Base-by-base conservation (phyloP, 1,140 invertebrate genomes). In the Nomia melanderi region DNA sequence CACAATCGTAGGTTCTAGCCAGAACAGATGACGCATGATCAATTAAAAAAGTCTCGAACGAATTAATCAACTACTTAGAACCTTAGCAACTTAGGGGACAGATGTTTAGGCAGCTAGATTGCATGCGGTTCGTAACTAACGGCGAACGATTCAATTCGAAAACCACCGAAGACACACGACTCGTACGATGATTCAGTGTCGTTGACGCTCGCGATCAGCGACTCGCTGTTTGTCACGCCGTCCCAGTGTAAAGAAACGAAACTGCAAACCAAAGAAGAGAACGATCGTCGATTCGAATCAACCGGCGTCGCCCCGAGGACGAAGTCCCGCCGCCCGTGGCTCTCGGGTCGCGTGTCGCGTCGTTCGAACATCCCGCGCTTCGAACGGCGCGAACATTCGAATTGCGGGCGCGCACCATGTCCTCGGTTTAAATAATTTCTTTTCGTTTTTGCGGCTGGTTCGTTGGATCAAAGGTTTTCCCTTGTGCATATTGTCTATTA, bases 381-480 rank as follows among this genome's bases (percentile, higher is more conserved):
- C 33, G 27, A 14, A 17, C 73, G 36, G 31, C 53, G 63, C 59
- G 63, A 14, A 27, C n/a, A 11, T 25, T 23, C 20, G 1, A 8
- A 47, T 14, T 1, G 36, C 50, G 23, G 8, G 54, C 65, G 63
- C 44, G 69, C 79, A 53, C 17, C 53, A 41, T 70, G 81, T 79
- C 65, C 76, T 79, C 70, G 70, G 74, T 62, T 31, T 75, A 23
- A 4, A 44, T 44, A 9, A 9, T 44, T 72, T 73, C n/a, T 76
- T 73, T 83, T 83, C 72, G 78, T 85, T 80, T 85, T 85, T 70
- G 85, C 80, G 85, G 87, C 88, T 89, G 88, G 86, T 89, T 89
- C 87, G 83, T 89, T 88, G 88, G 87, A 89, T 89, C 88, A 89
- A 89, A 84, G 70, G 60, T 85, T 81, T 76, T 78, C 79, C 75